These are phyloP conservation scores for Oasisia sp. DNA, from an alignment of 2,888 invertebrate species.

Conservation along the genomic window DNA sequence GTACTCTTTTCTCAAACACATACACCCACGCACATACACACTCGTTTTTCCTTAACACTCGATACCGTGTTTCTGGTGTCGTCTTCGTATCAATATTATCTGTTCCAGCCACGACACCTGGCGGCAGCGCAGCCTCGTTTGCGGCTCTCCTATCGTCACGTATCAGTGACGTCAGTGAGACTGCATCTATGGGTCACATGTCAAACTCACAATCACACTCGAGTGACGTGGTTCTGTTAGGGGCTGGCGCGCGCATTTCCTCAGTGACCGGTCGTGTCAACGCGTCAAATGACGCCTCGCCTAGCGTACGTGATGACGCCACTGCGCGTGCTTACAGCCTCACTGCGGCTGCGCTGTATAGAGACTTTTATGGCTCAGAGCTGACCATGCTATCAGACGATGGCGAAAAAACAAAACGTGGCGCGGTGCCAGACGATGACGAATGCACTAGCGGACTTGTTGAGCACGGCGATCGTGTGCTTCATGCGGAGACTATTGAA, in stretches of 20 bases:
- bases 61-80: background rate
- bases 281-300: background rate
- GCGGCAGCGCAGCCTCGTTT: background rate
- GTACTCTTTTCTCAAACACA: background rate
- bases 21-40: no score
- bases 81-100: background rate
- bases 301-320: background rate
- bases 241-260: slow-evolving; percentile 9
- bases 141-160: slow-evolving; percentile 1
- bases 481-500: background rate
- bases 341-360: slow-evolving; percentile 13
- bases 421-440: background rate
- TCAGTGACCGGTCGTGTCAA: background rate
- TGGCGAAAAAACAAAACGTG: background rate
- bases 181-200: background rate
- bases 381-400: background rate
- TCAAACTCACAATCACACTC: background rate
- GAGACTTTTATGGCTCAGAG: background rate
- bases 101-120: slow-evolving; percentile 17
- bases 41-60: background rate
- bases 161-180: background rate
- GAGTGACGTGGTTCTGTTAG: background rate
- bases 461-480: background rate
- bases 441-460: background rate
- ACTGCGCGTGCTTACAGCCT: background rate